These are phyloP conservation scores for Colostygia pectinataria DNA, from an alignment of 2,888 invertebrate genomes.

Conservation along the genomic window DNA sequence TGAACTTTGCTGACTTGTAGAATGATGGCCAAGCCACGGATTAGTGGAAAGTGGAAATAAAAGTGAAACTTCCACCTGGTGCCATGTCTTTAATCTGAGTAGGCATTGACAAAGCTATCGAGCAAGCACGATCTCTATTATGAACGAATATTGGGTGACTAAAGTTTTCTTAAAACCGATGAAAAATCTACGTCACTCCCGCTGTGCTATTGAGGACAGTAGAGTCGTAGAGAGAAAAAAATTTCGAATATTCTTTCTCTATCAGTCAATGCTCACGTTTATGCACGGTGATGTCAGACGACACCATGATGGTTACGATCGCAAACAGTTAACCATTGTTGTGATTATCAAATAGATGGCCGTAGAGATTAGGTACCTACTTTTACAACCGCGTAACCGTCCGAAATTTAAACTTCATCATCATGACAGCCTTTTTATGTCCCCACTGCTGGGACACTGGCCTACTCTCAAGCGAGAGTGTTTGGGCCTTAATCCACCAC, in stretches of 20 bases:
- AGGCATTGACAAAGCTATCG: not conserved
- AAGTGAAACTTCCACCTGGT: slow-evolving; percentile 52
- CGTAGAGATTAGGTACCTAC: slow-evolving; percentile 12
- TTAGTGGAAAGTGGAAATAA: slow-evolving; percentile 53
- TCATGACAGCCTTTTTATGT: too few relatives aligned
- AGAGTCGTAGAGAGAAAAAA: too few relatives aligned
- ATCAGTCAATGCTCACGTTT: slow-evolving; percentile 1
- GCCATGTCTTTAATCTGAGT: not conserved
- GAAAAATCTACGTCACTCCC: too few relatives aligned
- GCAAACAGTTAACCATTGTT: slow-evolving; percentile 12
- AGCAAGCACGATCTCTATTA: too few relatives aligned
- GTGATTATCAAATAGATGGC: slow-evolving; percentile 15
- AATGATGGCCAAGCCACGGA: slow-evolving; percentile 32
- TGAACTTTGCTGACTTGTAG: slow-evolving; percentile 41
- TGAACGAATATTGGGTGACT: not conserved
- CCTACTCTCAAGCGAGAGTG: too few relatives aligned
- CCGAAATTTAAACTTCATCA: too few relatives aligned
- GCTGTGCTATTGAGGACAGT: too few relatives aligned
- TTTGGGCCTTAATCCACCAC: too few relatives aligned
- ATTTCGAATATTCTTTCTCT: not conserved
- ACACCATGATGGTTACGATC: slow-evolving; percentile 10
- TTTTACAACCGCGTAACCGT: too few relatives aligned
- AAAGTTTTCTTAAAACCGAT: too few relatives aligned
- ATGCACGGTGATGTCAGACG: slow-evolving; percentile 8
- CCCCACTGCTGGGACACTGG: too few relatives aligned